These are phyloP conservation scores for Vesta saturnalis DNA, from an alignment of 2,888 invertebrate species.

Conservation along the genomic window DNA sequence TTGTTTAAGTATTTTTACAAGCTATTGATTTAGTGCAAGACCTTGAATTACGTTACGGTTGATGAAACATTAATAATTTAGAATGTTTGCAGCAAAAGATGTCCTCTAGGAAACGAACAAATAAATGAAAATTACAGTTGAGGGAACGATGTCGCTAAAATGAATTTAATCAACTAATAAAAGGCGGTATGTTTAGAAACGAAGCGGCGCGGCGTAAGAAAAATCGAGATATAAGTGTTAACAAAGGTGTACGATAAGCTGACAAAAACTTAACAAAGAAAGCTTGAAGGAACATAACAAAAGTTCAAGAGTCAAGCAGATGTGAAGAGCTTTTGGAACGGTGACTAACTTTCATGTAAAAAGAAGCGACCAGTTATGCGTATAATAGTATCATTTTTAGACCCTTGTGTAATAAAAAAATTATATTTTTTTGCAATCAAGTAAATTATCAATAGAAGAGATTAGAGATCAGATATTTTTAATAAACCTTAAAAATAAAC, in stretches of 20 bases:
- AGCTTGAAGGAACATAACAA: conserved; percentile 38
- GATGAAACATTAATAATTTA: not conserved
- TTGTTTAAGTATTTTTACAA: not conserved
- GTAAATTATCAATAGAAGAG: too few relatives aligned
- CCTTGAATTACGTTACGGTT: not conserved
- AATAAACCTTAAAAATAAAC: too few relatives aligned
- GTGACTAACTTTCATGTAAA: not conserved
- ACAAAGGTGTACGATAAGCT: conserved; percentile 10
- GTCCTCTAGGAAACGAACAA: too few relatives aligned
- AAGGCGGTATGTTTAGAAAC: too few relatives aligned
- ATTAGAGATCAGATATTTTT: too few relatives aligned
- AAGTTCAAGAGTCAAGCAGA: conserved; percentile 37
- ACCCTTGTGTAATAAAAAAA: too few relatives aligned
- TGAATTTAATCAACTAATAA: too few relatives aligned
- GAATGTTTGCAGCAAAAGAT: too few relatives aligned
- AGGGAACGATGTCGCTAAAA: too few relatives aligned
- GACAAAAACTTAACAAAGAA: conserved; percentile 30
- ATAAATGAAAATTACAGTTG: too few relatives aligned
- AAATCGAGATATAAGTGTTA: conserved; percentile 12
- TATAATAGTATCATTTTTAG: too few relatives aligned
- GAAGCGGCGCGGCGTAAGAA: not conserved
- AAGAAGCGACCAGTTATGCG: conserved; percentile 9
- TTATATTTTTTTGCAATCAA: too few relatives aligned
- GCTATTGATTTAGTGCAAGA: not conserved
- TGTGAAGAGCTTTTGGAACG: conserved; percentile 25